These are phyloP conservation scores for Trichonephila clavipes DNA, from an alignment of 1,140 invertebrate genomes.

Conservation along the genomic window DNA sequence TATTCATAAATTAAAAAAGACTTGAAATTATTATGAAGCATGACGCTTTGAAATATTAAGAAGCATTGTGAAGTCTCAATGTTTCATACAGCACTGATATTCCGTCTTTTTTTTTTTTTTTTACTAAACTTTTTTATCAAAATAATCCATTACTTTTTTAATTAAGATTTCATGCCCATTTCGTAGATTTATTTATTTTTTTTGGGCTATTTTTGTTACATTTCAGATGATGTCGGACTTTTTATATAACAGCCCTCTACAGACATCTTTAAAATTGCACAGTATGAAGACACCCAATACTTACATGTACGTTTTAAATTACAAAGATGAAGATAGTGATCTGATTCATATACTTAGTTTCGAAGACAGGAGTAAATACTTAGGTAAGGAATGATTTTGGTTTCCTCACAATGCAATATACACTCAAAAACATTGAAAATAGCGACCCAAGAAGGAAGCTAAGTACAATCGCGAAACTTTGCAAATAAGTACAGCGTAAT, in stretches of 20 bases:
- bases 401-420: background rate
- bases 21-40: no score
- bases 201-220: background rate
- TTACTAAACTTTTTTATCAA: no score
- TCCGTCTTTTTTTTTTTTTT: no score
- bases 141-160: background rate
- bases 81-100: no score
- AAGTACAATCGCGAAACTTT: no score
- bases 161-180: background rate
- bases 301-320: constrained; percentile 63
- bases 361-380: background rate
- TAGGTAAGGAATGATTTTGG: background rate
- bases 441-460: no score
- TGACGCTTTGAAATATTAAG: no score
- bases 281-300: constrained; percentile 22
- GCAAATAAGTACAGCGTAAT: no score
- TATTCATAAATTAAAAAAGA: no score
- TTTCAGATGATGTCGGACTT: constrained; percentile 64
- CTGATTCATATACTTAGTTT: background rate
- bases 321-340: background rate
- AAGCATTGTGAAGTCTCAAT: no score
- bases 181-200: no score
- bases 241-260: constrained; percentile 42
- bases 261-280: constrained; percentile 36
- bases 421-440: background rate